These are phyloP conservation scores for Labia minor DNA, from an alignment of 2,888 invertebrate genomes.

Conservation along the genomic window DNA sequence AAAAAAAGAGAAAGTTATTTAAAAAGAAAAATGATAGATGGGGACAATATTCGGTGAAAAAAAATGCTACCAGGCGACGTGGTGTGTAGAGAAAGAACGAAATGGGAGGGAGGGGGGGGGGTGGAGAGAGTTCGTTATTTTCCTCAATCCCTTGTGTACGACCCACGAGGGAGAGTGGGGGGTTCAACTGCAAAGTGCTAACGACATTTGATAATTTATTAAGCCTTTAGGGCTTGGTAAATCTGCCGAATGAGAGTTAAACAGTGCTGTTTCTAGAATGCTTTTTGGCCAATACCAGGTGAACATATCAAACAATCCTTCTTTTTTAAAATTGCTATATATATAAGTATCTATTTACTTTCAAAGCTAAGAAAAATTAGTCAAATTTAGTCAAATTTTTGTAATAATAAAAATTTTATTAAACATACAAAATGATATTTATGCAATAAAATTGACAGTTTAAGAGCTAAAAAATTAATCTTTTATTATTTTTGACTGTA, in stretches of 20 bases:
- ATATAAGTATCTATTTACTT: too few species aligned
- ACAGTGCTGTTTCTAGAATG: background rate
- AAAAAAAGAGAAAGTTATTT: background rate
- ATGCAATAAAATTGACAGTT: too few species aligned
- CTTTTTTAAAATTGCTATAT: too few species aligned
- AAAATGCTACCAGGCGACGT: background rate
- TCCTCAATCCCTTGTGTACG: background rate
- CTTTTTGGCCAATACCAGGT: too few species aligned
- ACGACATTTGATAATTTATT: conserved; percentile 13
- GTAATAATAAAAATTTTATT: too few species aligned
- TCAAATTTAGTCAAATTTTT: too few species aligned
- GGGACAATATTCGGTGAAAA: background rate
- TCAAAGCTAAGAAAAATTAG: too few species aligned
- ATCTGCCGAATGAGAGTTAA: conserved; percentile 1
- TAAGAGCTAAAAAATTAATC: too few species aligned
- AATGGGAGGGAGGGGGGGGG: background rate
- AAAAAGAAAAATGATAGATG: conserved; percentile 2
- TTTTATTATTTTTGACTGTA: too few species aligned
- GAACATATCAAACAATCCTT: too few species aligned
- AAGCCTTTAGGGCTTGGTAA: background rate
- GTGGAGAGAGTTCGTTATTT: background rate
- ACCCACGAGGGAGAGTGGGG: background rate
- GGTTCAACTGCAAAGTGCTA: background rate
- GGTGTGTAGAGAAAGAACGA: background rate
- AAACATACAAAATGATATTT: too few species aligned